Percentiles rank a stretch among this genome's conserved stretches.
phyloP scores from a whole-genome alignment of 1,140 invertebrate genomes.

The Drosophila watanabei region DNA sequence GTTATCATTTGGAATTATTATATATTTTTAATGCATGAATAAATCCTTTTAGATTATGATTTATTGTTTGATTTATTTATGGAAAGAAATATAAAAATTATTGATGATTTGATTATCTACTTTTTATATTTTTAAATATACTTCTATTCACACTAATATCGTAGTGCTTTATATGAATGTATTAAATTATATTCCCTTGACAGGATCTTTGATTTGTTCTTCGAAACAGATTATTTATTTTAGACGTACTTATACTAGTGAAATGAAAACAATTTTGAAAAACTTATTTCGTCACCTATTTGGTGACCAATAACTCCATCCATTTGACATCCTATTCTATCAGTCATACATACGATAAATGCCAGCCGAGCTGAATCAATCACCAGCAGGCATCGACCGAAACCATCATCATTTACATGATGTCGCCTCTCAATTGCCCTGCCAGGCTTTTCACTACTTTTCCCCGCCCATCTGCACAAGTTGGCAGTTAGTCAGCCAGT shows the following conservation, averaged over 20 bases:
- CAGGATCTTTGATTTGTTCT: neutral
- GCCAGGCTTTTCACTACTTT: slow-evolving; percentile 47
- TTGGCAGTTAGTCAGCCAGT: slow-evolving; percentile 46
- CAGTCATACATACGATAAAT: neutral
- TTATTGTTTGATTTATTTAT: neutral
- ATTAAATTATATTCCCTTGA: neutral
- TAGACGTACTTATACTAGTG: neutral
- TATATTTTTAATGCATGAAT: neutral
- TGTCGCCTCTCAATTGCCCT: slow-evolving; percentile 51
- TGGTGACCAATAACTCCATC: neutral
- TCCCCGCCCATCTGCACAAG: slow-evolving; percentile 38
- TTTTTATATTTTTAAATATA: neutral
- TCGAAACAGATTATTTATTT: neutral
- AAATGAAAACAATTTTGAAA: neutral
- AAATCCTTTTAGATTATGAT: neutral
- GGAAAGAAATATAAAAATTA: neutral
- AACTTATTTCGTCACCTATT: neutral
- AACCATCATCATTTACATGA: slow-evolving; percentile 59
- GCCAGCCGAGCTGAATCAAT: slow-evolving; percentile 37
- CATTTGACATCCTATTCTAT: slow-evolving; percentile 8
- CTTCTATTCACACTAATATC: neutral
- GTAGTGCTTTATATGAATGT: neutral
- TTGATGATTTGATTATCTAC: neutral
- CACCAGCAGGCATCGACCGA: slow-evolving; percentile 23
- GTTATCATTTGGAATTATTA: neutral